Percentiles rank a stretch among this genome's conserved stretches.
Conservation (phyloP, 2,797 vertebrate genomes). For the Cossypha heuglini region DNA sequence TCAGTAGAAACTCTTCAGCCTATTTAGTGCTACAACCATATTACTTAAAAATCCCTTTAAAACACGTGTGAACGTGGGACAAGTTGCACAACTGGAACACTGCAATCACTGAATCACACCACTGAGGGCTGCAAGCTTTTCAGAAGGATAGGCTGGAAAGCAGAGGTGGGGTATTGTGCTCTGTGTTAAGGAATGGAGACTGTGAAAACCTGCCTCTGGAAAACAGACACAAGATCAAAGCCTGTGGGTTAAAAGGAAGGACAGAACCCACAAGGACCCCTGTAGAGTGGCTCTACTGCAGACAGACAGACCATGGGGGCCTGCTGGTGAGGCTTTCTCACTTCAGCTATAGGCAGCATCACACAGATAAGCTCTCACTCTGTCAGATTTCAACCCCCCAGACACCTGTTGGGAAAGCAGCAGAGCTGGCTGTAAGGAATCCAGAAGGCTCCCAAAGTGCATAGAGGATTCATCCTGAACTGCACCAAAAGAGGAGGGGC, state of each 20-base stretch:
- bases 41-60: not conserved
- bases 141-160: not conserved
- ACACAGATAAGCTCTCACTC: not conserved
- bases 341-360: not conserved
- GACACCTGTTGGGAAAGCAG: not conserved
- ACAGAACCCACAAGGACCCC: not conserved
- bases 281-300: not conserved
- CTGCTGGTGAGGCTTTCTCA: not conserved
- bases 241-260: not conserved
- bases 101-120: not conserved
- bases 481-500: not conserved
- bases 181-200: not conserved
- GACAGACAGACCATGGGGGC: not conserved
- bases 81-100: not conserved
- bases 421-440: not conserved
- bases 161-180: not conserved
- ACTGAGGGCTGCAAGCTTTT: not conserved
- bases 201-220: not conserved
- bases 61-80: not conserved
- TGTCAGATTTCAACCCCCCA: not conserved
- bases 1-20: not conserved
- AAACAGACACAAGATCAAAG: not conserved
- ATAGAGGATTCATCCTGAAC: not conserved
- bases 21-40: not conserved
- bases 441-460: not conserved